Evolutionary conservation across 2,113 vertebrate species (phyloP).

Genomic region (Merops nubicus): DNA sequence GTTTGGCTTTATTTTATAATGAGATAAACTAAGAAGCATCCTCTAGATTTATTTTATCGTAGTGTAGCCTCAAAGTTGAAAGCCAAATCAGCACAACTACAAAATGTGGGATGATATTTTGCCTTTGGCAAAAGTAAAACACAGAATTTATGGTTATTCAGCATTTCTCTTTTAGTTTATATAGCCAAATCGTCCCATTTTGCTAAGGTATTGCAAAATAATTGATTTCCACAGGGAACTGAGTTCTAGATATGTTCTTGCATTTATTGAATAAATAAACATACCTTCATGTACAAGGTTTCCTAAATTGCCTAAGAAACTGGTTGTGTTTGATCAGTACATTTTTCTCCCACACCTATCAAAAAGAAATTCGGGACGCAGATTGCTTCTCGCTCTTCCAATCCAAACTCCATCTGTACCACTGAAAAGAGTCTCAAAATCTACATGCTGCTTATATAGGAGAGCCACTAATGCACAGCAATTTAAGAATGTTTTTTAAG

Average conservation of each 20-base stretch:
- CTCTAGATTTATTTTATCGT: background rate
- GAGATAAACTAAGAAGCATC: background rate
- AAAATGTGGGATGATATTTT: background rate
- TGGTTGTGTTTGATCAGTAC: background rate
- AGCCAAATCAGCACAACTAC: background rate
- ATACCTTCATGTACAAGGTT: background rate
- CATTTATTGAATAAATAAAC: background rate
- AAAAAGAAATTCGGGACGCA: background rate
- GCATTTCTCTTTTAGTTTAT: background rate
- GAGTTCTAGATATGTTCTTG: background rate
- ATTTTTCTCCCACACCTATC: conserved; percentile 35
- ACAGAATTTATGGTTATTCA: background rate
- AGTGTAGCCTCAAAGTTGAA: background rate
- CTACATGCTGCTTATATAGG: background rate
- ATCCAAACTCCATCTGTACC: conserved; percentile 34
- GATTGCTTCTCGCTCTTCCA: conserved; percentile 44
- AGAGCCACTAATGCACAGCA: background rate
- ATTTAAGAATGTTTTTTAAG: background rate
- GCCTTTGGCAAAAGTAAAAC: background rate
- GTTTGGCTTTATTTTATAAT: background rate
- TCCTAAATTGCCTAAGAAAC: background rate
- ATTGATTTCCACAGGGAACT: background rate
- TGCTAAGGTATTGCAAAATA: background rate
- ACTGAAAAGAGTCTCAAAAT: background rate
- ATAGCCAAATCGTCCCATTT: background rate